A percentile compares a stretch with the other conserved stretches of the same genome.
Conservation (phyloP, 2,888 invertebrate species). For the Plebejus argus region DNA sequence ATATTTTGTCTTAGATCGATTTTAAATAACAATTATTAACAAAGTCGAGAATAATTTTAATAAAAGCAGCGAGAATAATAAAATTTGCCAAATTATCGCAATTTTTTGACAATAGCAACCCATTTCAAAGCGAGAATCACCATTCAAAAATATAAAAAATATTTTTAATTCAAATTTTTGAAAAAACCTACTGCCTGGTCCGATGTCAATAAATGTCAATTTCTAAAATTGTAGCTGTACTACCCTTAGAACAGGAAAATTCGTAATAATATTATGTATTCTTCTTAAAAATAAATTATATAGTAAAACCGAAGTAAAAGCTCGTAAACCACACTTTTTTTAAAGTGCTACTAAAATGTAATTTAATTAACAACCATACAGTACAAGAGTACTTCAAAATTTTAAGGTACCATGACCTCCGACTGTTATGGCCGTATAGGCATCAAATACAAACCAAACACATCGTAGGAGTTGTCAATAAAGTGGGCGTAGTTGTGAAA, state of each 20-base stretch:
- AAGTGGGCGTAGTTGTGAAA: constrained; percentile 64
- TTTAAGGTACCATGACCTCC: not conserved
- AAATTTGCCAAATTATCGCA: not conserved
- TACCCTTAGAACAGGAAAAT: too few species aligned
- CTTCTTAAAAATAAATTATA: too few species aligned
- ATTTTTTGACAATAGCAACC: not conserved
- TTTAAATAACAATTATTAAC: too few species aligned
- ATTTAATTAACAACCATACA: too few species aligned
- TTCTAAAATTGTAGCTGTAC: not conserved
- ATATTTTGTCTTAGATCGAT: too few species aligned
- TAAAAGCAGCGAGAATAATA: too few species aligned
- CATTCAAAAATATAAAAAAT: not conserved
- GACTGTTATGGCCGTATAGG: constrained; percentile 33
- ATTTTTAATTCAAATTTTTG: not conserved
- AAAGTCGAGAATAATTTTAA: too few species aligned
- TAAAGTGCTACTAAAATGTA: too few species aligned
- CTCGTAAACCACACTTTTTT: too few species aligned
- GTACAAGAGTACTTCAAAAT: not conserved
- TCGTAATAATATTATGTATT: too few species aligned
- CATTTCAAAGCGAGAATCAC: too few species aligned
- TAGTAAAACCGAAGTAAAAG: too few species aligned
- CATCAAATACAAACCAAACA: constrained; percentile 49
- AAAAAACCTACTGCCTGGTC: not conserved
- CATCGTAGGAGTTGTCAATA: constrained; percentile 56
- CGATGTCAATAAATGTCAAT: not conserved